Evolutionary conservation across 2,888 invertebrate species (phyloP), one percentile per base, ranked within the genome.

Genomic region (Agonopterix heracliana): DNA sequence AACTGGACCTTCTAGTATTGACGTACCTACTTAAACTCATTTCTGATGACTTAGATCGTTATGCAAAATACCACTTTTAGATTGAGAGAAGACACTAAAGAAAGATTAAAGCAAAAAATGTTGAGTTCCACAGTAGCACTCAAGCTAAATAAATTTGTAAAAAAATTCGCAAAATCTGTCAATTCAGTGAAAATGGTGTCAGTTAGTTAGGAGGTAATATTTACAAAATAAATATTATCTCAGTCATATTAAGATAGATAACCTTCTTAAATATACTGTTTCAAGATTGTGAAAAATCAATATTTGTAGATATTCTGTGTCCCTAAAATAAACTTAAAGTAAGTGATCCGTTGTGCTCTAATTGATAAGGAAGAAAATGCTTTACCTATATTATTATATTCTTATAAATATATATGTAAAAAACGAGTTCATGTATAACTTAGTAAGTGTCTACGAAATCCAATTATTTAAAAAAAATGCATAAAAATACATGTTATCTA

Each of bases 381-480:
- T 88, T 88, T 87, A 87, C 86, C 76, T 81, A 85, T 78, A 84
- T 67, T 70, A 74, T 78, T 87, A 83, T 88, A 88, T 88, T 88
- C 88, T 88, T 88, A 86, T 88, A 88, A 82, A 82, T 84, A 74
- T 88, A 86, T 86, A 82, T 87, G 85, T 87, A 87, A 80, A 85
- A 81, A 78, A 68, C 62, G 54, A 74, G 73, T 82, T 77, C 78
- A 72, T 79, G 80, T 86, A 81, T 74, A 74, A 78, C 68, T 80
- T 82, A 85, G 77, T 84, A 76, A 80, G 84, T 87, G 86, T 88
- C 86, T 87, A 87, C 70, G 79, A 75, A 82, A 84, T 71, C 71
- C 71, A 78, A 75, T 73, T 74, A 74, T 73, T 71, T 70, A 75
- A 74, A 11, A n/a, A 64, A 75, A 74, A 71, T 71, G 69, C 79